Base-by-base conservation (phyloP, 2,113 vertebrate species). In the Trichechus manatus region DNA sequence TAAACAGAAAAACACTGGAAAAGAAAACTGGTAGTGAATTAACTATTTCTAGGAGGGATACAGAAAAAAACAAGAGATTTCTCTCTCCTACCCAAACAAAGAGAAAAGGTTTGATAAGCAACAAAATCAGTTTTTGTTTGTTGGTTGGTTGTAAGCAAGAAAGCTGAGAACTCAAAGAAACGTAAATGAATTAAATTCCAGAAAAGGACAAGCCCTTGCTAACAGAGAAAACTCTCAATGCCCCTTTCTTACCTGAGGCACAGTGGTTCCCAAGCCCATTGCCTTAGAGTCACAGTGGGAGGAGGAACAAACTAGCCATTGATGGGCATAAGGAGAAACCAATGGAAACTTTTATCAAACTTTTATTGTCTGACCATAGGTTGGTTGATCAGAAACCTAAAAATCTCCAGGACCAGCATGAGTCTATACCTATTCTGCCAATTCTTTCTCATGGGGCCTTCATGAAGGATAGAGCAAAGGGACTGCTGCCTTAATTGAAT, bases 121-220 rank as follows among this genome's bases (percentile, higher is more conserved):
- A 94, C 23, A 87, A 31, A 66, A 89, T 85, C 79, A 94, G 39
- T 39, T 84, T 95, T 80, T 83, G 66, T 59, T 90, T 23, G n/a
- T 31, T 72, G 17, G 47, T 25, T 87, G 61, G 74, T 50, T 87
- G 14, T 53, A 87, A 42, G 72, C 22, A 70, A 82, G 47, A 70
- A 95, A 56, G 33, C 20, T 91, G 68, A 77, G 77, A 90, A 81
- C 27, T 87, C n/a, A 53, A 83, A 90, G 70, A 95, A 87, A 83
- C 33, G 42, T 47, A 95, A 96, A 95, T 82, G 42, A 93, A 96
- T 42, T 63, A 64, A 89, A 85, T 89, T 86, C 36, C 75, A 90
- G 33, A 90, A 85, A 89, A 50, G 39, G 42, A 79, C 10, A 93
- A 81, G 39, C 25, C 33, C 87, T 70, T 93, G 59, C 47, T 70